Evolutionary conservation across 2,113 vertebrate genomes (phyloP).

Genomic region (Nothoprocta perdicaria): DNA sequence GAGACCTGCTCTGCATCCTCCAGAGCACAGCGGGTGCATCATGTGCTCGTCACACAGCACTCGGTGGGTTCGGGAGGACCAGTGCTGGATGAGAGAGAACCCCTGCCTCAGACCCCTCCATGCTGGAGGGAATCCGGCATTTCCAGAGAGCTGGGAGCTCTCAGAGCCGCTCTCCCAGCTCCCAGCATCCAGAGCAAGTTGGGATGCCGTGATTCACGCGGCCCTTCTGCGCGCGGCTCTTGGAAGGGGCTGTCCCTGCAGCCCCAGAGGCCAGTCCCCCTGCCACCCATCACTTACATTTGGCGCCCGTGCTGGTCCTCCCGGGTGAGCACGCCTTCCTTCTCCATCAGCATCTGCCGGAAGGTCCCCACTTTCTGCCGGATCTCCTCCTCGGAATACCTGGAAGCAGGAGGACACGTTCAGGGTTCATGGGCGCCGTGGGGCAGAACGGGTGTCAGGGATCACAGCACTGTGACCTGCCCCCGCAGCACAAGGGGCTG

Average conservation of each 20-base stretch:
- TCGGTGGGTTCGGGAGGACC: not conserved
- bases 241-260: too few species aligned
- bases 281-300: slow-evolving; percentile 81
- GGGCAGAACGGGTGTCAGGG: not conserved
- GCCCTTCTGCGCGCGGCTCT: too few species aligned
- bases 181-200: not conserved
- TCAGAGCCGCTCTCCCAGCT: not conserved
- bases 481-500: not conserved
- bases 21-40: not conserved
- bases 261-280: too few species aligned
- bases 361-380: slow-evolving; percentile 96
- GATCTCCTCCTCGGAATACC: slow-evolving; percentile 96
- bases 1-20: not conserved
- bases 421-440: not conserved
- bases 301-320: slow-evolving; percentile 89
- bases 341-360: slow-evolving; percentile 99
- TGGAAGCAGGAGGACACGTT: slow-evolving; percentile 24
- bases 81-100: not conserved
- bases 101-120: not conserved
- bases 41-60: not conserved
- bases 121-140: not conserved
- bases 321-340: slow-evolving; percentile 95
- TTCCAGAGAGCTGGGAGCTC: not conserved
- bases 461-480: not conserved
- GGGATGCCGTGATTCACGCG: too few species aligned